A percentile compares a stretch with the other conserved stretches of the same genome.
Conservation (phyloP, 2,888 invertebrate species). For the Girardia tigrina region DNA sequence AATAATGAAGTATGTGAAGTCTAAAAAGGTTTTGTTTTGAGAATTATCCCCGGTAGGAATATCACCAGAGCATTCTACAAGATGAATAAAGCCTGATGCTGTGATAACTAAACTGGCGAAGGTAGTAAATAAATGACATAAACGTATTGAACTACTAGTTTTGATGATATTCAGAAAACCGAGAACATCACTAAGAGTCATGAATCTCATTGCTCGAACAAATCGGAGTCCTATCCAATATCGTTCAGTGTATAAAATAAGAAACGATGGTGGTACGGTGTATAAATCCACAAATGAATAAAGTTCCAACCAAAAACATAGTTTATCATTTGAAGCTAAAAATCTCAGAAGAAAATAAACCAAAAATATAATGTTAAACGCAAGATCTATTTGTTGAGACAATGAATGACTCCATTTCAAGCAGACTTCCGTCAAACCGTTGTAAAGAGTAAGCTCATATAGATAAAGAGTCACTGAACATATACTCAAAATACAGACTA, state of each 20-base stretch:
- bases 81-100: conserved; percentile 96
- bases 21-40: conserved; percentile 73
- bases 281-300: conserved; percentile 99
- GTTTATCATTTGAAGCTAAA: conserved; percentile 99
- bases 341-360: conserved; percentile 99
- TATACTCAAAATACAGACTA: conserved; percentile 36
- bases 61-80: conserved; percentile 99
- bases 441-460: conserved; percentile 10
- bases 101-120: conserved; percentile 99
- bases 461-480: conserved; percentile 35
- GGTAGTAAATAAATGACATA: conserved; percentile 98
- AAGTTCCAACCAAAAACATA: conserved; percentile 99
- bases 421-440: conserved; percentile 33
- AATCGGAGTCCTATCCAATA: conserved; percentile 99
- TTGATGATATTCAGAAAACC: conserved; percentile 99
- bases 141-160: conserved; percentile 97
- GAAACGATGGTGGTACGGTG: conserved; percentile 99
- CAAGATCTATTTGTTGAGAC: conserved; percentile 99
- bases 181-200: conserved; percentile 99
- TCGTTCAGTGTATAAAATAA: conserved; percentile 99
- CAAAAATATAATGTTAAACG: conserved; percentile 99
- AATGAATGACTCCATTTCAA: conserved; percentile 66
- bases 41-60: conserved; percentile 62
- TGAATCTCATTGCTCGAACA: conserved; percentile 93
- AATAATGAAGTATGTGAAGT: conserved; percentile 97